These are phyloP conservation scores for Alentia gelatinosa DNA, from an alignment of 2,888 invertebrate species.

Conservation along the genomic window DNA sequence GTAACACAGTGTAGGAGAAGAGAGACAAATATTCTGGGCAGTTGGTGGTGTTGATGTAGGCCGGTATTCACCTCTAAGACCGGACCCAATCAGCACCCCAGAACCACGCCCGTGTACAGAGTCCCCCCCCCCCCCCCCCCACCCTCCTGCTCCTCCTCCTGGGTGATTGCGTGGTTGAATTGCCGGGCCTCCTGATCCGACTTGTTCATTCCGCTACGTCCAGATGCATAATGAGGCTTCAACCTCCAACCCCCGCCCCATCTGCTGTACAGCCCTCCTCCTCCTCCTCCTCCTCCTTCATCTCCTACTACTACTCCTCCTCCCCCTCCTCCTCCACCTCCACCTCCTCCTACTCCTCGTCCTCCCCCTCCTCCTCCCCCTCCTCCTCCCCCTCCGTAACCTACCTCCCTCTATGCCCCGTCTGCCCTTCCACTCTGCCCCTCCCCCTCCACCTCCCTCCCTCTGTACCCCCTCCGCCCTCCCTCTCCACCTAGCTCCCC, in stretches of 20 bases:
- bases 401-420: too few relatives aligned
- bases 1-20: too few relatives aligned
- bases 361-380: neutral
- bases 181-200: neutral
- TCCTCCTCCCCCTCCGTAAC: neutral
- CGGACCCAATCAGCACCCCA: neutral
- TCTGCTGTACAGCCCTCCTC: neutral
- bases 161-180: neutral
- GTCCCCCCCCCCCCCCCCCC: neutral
- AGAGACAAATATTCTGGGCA: too few relatives aligned
- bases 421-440: too few relatives aligned
- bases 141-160: neutral
- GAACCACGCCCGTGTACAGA: neutral
- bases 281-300: neutral
- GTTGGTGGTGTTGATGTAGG: too few relatives aligned
- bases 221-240: neutral
- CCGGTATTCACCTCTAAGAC: too few relatives aligned
- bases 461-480: neutral
- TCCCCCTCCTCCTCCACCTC: neutral
- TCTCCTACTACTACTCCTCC: too few relatives aligned
- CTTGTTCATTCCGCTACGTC: neutral
- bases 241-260: neutral
- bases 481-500: neutral
- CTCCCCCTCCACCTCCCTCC: neutral
- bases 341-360: neutral